phyloP scores from a whole-genome alignment of 2,113 vertebrate genomes.

The Bufo gargarizans region DNA sequence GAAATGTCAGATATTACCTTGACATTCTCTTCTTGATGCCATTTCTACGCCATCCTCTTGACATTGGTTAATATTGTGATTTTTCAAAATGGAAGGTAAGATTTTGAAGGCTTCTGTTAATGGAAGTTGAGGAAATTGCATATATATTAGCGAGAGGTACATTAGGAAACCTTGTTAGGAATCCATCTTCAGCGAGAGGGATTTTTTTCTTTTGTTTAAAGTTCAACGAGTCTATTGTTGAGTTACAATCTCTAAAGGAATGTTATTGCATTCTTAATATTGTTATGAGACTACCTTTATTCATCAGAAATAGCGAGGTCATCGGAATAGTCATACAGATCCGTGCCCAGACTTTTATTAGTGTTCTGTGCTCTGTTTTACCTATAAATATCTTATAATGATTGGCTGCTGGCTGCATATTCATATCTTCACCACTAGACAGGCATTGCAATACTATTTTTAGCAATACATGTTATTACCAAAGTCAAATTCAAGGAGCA shows the following conservation, averaged over 20 bases:
- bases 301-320: background rate
- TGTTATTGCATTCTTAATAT: background rate
- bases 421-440: background rate
- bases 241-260: background rate
- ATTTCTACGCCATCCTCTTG: background rate
- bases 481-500: background rate
- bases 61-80: constrained; percentile 9
- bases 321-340: background rate
- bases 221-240: background rate
- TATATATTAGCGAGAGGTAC: constrained; percentile 1
- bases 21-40: constrained; percentile 10
- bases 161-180: background rate
- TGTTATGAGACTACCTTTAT: background rate
- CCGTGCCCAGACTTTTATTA: background rate
- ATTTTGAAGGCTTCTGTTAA: background rate
- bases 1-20: constrained; percentile 35
- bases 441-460: background rate
- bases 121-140: constrained; percentile 5
- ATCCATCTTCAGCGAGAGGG: background rate
- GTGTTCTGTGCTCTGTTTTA: background rate
- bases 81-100: background rate
- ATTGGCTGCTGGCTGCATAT: background rate
- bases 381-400: background rate
- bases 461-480: background rate
- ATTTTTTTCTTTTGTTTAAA: background rate